Evolutionary conservation across 2,888 invertebrate genomes (phyloP).

Genomic region (Furcula furcula): DNA sequence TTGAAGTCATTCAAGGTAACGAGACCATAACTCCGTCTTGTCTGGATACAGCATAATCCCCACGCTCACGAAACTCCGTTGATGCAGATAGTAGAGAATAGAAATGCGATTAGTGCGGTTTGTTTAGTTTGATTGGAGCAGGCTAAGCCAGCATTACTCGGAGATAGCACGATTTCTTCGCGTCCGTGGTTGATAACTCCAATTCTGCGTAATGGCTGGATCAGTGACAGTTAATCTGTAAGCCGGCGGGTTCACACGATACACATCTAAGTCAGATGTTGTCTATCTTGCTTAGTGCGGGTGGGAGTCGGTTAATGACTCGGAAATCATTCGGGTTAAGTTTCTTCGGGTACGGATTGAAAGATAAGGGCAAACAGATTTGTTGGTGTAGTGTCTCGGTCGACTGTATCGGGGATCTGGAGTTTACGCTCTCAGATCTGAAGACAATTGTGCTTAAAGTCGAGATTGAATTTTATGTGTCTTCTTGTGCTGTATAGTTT

Average conservation of each 20-base stretch:
- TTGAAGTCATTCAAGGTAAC: constrained; percentile 67
- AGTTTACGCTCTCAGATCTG: constrained; percentile 26
- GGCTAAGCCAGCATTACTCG: constrained; percentile 70
- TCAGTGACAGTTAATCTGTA: constrained; percentile 69
- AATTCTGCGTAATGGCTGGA: constrained; percentile 65
- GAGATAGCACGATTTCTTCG: constrained; percentile 79
- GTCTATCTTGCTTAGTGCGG: constrained; percentile 79
- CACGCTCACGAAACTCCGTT: constrained; percentile 63
- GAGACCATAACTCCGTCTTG: constrained; percentile 71
- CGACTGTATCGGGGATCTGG: constrained; percentile 35
- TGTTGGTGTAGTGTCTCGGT: constrained; percentile 64
- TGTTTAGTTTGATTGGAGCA: constrained; percentile 79
- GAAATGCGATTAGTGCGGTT: constrained; percentile 75
- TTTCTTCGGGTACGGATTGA: constrained; percentile 70
- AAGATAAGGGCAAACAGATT: constrained; percentile 77
- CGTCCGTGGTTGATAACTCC: constrained; percentile 74
- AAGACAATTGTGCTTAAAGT: constrained; percentile 8
- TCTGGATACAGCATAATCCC: constrained; percentile 66
- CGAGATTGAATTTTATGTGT: neutral
- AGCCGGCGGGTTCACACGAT: constrained; percentile 71
- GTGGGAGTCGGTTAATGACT: constrained; percentile 76
- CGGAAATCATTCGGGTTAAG: constrained; percentile 80
- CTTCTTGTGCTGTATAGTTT: neutral
- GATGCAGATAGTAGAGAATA: constrained; percentile 71
- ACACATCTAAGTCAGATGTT: constrained; percentile 78